A percentile compares a stretch with the other conserved stretches of the same genome.
Conservation (phyloP, 2,888 invertebrate genomes). For the Rhamphomyia laevipes region DNA sequence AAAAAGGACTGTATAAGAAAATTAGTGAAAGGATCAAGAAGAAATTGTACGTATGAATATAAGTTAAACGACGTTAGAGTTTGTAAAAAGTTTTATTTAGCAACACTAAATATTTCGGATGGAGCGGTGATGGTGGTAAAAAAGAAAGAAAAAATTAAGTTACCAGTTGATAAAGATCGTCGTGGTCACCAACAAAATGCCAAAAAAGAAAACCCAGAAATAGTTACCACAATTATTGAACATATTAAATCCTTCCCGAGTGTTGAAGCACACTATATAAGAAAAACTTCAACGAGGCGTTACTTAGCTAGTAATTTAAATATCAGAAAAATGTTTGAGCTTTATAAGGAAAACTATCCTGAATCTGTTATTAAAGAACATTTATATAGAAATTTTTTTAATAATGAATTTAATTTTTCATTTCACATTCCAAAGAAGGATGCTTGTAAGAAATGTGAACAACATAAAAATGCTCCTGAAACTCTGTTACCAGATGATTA, state of each 20-base stretch:
- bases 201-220: background rate
- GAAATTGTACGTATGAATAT: too few species aligned
- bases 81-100: too few species aligned
- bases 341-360: too few species aligned
- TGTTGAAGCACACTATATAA: background rate
- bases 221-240: background rate
- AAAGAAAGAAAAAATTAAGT: background rate
- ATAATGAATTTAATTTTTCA: background rate
- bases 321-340: too few species aligned
- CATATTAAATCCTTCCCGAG: background rate
- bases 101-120: too few species aligned
- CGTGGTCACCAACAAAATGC: background rate
- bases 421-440: background rate
- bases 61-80: too few species aligned
- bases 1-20: too few species aligned
- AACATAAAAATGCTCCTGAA: too few species aligned
- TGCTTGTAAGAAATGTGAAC: too few species aligned
- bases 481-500: too few species aligned
- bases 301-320: background rate
- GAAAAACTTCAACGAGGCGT: background rate
- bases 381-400: background rate
- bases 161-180: background rate
- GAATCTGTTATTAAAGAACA: too few species aligned
- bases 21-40: too few species aligned
- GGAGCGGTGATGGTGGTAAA: background rate